A percentile compares a stretch with the other conserved stretches of the same genome.
phyloP scores from a whole-genome alignment of 2,113 vertebrate species.

The Bombycilla garrulus region DNA sequence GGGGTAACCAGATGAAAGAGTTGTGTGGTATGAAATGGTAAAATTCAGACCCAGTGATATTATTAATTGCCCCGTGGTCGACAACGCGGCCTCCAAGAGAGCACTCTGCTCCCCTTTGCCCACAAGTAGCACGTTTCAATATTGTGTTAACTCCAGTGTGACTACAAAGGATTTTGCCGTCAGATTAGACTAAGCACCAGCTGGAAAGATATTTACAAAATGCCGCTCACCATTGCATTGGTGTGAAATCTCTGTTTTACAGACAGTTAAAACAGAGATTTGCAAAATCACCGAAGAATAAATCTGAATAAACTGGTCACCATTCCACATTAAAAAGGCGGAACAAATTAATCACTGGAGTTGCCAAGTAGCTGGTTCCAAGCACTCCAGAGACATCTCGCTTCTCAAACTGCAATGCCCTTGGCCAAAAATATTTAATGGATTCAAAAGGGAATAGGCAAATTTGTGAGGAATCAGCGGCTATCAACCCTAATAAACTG shows the following conservation, averaged over 20 bases:
- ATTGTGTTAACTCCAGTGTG: neutral
- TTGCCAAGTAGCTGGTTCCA: neutral
- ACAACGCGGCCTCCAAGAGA: neutral
- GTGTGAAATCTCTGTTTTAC: neutral
- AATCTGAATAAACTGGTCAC: neutral
- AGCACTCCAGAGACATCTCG: neutral
- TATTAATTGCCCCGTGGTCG: neutral
- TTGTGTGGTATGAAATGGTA: neutral
- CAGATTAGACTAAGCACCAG: neutral
- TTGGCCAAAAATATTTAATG: neutral
- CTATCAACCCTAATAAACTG: neutral
- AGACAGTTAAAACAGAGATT: neutral
- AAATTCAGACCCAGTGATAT: neutral
- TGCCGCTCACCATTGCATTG: neutral
- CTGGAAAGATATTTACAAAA: neutral
- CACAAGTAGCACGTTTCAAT: neutral
- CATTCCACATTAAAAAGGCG: neutral
- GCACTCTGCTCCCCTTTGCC: neutral
- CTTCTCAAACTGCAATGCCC: neutral
- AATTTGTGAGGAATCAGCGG: neutral
- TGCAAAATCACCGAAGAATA: neutral
- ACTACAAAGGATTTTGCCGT: neutral
- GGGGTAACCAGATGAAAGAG: neutral
- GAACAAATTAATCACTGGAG: neutral
- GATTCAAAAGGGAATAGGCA: neutral